A percentile compares a stretch with the other conserved stretches of the same genome.
Evolutionary conservation across 2,888 invertebrate genomes (phyloP).

Genomic region (Lochmaea crataegi): DNA sequence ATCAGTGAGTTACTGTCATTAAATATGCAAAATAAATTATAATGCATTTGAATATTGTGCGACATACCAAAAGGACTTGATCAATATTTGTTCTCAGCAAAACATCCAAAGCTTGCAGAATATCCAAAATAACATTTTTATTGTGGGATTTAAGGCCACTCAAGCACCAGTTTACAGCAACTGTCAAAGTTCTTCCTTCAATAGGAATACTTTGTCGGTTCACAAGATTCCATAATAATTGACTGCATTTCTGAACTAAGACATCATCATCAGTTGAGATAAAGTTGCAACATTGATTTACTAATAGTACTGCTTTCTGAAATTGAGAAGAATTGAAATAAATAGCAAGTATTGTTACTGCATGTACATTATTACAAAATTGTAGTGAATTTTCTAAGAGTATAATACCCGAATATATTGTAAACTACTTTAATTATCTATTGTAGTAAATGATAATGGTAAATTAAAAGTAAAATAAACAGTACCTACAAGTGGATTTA

Average conservation of each 20-base stretch:
- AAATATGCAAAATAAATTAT: neutral
- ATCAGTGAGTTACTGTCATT: neutral
- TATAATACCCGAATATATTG: no score
- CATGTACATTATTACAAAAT: no score
- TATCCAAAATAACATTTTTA: slow-evolving; percentile 55
- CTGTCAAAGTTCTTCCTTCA: slow-evolving; percentile 60
- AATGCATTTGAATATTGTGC: neutral
- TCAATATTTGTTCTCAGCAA: slow-evolving; percentile 58
- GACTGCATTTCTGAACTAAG: slow-evolving; percentile 70
- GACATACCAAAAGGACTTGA: slow-evolving; percentile 47
- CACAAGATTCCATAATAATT: slow-evolving; percentile 69
- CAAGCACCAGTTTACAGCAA: slow-evolving; percentile 62
- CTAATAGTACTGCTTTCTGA: slow-evolving; percentile 61
- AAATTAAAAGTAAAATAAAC: no score
- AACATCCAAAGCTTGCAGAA: slow-evolving; percentile 61
- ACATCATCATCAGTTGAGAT: slow-evolving; percentile 67
- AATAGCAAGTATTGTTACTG: neutral
- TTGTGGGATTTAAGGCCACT: slow-evolving; percentile 57
- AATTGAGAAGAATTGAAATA: slow-evolving; percentile 43
- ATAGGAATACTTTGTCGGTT: slow-evolving; percentile 68
- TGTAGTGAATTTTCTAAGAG: no score
- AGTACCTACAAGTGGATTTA: no score
- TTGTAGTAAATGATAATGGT: no score
- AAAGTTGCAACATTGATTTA: slow-evolving; percentile 61
- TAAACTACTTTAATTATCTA: no score